Conservation (phyloP, 35 echinoderm and acorn worm genomes). For the Heliocidaris erythrogramma region DNA sequence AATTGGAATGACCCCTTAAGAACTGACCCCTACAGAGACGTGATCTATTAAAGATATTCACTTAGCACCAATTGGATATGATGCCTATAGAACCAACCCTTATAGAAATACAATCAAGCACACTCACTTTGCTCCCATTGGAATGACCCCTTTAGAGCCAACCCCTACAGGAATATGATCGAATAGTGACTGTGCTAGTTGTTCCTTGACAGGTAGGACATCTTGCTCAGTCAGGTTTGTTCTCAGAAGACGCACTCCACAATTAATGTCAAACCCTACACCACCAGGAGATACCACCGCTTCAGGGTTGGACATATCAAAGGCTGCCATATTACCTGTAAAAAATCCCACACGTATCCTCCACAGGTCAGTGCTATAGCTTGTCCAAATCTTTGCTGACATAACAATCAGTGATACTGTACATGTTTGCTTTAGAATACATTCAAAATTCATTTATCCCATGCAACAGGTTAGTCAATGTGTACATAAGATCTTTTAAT, state of each 20-base stretch:
- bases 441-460: too few relatives aligned
- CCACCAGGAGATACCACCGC: constrained; percentile 96
- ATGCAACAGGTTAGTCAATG: too few relatives aligned
- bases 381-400: neutral
- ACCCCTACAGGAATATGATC: constrained; percentile 99
- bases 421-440: too few relatives aligned
- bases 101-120: too few relatives aligned
- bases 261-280: constrained; percentile 99
- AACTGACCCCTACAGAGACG: too few relatives aligned
- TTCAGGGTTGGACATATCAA: constrained; percentile 92
- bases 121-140: constrained; percentile 87
- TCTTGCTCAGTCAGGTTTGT: constrained; percentile 88
- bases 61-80: too few relatives aligned
- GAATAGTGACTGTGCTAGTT: constrained; percentile 93
- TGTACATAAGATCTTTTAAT: too few relatives aligned
- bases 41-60: too few relatives aligned
- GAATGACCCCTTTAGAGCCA: constrained; percentile 95
- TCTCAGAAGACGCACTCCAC: constrained; percentile 90
- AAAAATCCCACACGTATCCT: neutral
- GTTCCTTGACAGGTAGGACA: constrained; percentile 92
- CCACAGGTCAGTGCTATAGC: neutral
- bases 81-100: too few relatives aligned
- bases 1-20: too few relatives aligned
- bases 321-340: constrained; percentile 98
- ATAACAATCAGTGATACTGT: too few relatives aligned